Evolutionary conservation across 2,113 vertebrate genomes (phyloP), one percentile per base, ranked within the genome.

Genomic region (Chaetura pelagica): DNA sequence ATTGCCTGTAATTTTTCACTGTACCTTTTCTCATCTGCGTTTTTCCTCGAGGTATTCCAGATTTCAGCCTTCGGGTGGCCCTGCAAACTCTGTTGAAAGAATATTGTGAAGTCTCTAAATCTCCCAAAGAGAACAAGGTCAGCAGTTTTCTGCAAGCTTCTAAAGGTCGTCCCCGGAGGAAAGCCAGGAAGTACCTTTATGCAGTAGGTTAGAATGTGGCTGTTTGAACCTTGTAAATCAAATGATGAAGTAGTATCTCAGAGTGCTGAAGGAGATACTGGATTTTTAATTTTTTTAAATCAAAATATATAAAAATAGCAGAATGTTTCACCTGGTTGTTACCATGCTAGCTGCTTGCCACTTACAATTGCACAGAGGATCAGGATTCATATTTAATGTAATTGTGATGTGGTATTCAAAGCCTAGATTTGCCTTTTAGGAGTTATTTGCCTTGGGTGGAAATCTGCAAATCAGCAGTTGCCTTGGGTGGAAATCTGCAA

Each of bases 131-230:
- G 92, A 99, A 98, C 95, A 99, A 99, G 96, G 97, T 98, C 93
- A 98, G 98, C 97, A 98, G 97, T 97, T 98, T 99, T 93, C 97
- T 98, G 58, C 99, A 99, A 81, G 98, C 98, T 66, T 97, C 98
- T 93, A 99, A 99, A 96, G 98, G 98, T 97, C 98, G 99, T 86
- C 99, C 99, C 49, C 98, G 99, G 95, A 99, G 98, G 96, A 99
- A 99, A 98, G 99, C 99, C 69, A 98, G 99, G 93, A 99, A 99
- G 96, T 99, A 99, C 97, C 98, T 99, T 87, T 99, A 99, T 93
- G 99, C 99, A 81, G 99, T 99, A 97, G 99, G 99, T 99, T 95
- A 97, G 96, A 95, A 89, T 68, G 72, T 95, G 81, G 85, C 73
- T 94, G 83, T 77, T 93, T 92, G 84, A 95, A 96, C 81, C 48